phyloP scores from a whole-genome alignment of 2,888 invertebrate genomes.

The Philereme vetulata region DNA sequence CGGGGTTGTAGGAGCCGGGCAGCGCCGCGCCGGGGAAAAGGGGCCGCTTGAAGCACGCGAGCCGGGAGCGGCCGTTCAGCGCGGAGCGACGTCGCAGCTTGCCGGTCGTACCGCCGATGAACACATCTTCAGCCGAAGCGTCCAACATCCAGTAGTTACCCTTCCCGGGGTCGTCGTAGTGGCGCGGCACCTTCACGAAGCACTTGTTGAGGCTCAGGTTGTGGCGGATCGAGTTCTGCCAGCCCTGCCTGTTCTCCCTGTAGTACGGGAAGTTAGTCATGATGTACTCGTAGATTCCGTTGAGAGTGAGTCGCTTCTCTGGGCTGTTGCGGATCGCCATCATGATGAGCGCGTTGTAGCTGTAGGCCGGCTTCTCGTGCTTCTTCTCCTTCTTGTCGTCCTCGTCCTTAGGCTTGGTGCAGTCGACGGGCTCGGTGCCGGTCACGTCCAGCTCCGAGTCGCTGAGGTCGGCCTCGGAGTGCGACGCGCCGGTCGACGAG shows the following conservation, averaged over 20 bases:
- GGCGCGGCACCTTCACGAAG: constrained; percentile 98
- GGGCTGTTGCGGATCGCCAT: constrained; percentile 99
- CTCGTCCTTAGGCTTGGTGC: constrained; percentile 81
- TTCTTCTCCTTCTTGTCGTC: constrained; percentile 83
- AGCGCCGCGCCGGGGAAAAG: constrained; percentile 86
- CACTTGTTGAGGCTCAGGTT: constrained; percentile 99
- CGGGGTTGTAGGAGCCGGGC: constrained; percentile 83
- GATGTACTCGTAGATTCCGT: constrained; percentile 99
- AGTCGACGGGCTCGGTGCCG: constrained; percentile 89
- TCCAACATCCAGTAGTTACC: constrained; percentile 99
- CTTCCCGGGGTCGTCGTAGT: constrained; percentile 99
- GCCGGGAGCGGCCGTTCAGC: constrained; percentile 92
- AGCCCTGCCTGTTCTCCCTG: constrained; percentile 98
- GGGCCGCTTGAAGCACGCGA: constrained; percentile 94
- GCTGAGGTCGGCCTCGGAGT: constrained; percentile 74
- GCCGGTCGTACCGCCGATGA: constrained; percentile 98
- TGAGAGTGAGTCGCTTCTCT: constrained; percentile 96
- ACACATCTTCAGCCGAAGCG: constrained; percentile 98
- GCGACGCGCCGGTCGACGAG: constrained; percentile 67
- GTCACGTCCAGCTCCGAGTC: constrained; percentile 91
- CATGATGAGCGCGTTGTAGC: constrained; percentile 99
- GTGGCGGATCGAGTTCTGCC: constrained; percentile 99
- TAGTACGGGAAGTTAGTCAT: constrained; percentile 99
- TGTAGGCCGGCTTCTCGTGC: constrained; percentile 97
- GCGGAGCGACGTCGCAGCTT: constrained; percentile 95